A percentile compares a stretch with the other conserved stretches of the same genome.
phyloP scores from a whole-genome alignment of 1,140 invertebrate species.

The Drosophila tsacasi region DNA sequence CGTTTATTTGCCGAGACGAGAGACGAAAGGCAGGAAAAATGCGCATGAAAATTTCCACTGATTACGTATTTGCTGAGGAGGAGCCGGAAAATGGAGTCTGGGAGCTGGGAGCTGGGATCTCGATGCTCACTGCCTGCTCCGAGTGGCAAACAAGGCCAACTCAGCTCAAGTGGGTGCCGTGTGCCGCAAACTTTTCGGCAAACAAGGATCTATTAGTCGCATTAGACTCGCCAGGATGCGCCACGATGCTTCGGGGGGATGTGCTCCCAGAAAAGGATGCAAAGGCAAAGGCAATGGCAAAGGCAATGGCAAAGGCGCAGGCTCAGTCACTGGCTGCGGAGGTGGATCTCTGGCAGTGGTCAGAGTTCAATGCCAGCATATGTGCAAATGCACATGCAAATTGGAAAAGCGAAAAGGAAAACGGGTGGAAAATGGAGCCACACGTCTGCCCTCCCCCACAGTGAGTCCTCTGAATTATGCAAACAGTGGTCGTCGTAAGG shows the following conservation, averaged over 20 bases:
- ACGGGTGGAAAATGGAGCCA: neutral
- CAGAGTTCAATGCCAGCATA: constrained; percentile 55
- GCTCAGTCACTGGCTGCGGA: neutral
- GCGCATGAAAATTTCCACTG: constrained; percentile 76
- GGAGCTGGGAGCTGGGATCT: neutral
- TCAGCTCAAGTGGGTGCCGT: constrained; percentile 29
- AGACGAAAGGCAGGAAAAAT: constrained; percentile 56
- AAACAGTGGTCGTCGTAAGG: neutral
- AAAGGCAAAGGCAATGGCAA: neutral
- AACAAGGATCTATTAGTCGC: constrained; percentile 78
- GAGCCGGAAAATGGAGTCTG: neutral
- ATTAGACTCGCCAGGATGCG: constrained; percentile 66
- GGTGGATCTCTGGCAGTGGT: constrained; percentile 39
- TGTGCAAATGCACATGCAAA: constrained; percentile 60
- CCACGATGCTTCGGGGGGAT: neutral
- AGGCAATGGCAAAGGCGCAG: neutral
- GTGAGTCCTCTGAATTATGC: constrained; percentile 12
- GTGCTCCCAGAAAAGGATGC: constrained; percentile 1
- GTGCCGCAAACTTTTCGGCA: constrained; percentile 56
- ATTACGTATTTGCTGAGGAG: constrained; percentile 75
- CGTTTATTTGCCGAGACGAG: constrained; percentile 60
- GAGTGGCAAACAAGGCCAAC: constrained; percentile 29
- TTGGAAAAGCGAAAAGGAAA: constrained; percentile 15
- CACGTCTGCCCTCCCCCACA: neutral
- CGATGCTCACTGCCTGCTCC: neutral